Conservation (phyloP, 2,113 vertebrate species). For the Donacobius atricapilla region DNA sequence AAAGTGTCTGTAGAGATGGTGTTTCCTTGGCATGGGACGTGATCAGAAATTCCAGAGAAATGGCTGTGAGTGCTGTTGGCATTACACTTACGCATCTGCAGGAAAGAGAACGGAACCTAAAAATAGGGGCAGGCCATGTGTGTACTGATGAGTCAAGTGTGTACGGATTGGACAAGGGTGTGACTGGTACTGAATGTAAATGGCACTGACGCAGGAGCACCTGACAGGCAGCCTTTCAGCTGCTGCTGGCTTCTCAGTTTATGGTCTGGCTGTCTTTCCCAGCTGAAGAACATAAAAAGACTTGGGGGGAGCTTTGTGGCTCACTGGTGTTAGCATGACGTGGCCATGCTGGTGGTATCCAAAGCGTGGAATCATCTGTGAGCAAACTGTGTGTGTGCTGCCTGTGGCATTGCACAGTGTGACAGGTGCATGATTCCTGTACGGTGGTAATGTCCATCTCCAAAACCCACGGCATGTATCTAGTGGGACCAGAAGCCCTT, state of each 20-base stretch:
- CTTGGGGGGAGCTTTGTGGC: neutral
- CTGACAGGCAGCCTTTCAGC: neutral
- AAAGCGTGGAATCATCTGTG: neutral
- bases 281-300: neutral
- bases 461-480: rapidly evolving
- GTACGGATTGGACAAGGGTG: neutral
- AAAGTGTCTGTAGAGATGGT: neutral
- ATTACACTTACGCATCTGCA: neutral
- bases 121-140: neutral
- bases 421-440: neutral
- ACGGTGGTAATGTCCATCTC: neutral
- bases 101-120: neutral
- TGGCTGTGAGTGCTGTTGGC: neutral
- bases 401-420: neutral
- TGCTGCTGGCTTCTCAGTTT: neutral
- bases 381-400: rapidly evolving
- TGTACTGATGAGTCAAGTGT: neutral
- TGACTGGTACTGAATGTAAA: neutral
- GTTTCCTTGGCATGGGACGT: neutral
- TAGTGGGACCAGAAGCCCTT: neutral
- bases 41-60: neutral
- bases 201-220: neutral
- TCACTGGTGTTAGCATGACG: rapidly evolving
- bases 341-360: neutral
- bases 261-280: neutral